These are phyloP conservation scores for Genyomyrus donnyi DNA, from an alignment of 2,113 vertebrate species.

Conservation along the genomic window DNA sequence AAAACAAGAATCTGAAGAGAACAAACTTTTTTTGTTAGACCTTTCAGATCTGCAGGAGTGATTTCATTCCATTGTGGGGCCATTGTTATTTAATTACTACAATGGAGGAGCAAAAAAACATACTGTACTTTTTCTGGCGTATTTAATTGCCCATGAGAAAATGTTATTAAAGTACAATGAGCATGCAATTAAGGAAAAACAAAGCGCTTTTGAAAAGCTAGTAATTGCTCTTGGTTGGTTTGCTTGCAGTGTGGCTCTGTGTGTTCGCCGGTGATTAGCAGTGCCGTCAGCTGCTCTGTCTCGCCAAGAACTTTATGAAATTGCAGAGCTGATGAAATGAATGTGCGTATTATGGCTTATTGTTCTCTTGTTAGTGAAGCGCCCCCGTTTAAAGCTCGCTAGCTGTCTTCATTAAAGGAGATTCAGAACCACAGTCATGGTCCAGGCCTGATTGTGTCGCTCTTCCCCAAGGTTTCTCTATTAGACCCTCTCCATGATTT, in stretches of 20 bases:
- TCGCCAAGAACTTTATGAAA: background rate
- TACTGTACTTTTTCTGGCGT: constrained; percentile 2
- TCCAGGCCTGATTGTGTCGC: background rate
- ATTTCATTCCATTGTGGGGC: background rate
- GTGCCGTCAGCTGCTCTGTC: background rate
- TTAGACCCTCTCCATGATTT: background rate
- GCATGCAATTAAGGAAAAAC: constrained; percentile 9
- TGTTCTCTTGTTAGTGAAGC: background rate
- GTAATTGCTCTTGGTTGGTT: background rate
- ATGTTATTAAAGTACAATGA: constrained; percentile 16
- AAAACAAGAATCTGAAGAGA: background rate
- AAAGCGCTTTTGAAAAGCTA: background rate
- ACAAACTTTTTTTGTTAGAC: background rate
- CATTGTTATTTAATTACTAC: constrained; percentile 5
- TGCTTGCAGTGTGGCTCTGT: background rate
- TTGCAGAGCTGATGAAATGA: background rate
- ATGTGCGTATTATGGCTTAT: background rate
- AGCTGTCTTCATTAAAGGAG: background rate
- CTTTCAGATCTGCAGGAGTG: background rate
- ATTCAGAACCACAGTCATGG: background rate
- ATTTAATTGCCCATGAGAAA: constrained; percentile 7
- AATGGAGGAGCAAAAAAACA: background rate
- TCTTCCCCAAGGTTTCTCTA: background rate
- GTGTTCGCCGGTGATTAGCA: background rate
- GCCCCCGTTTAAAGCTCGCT: background rate